Evolutionary conservation across 2,888 invertebrate species (phyloP).

Genomic region (Caenorhabditis angaria): DNA sequence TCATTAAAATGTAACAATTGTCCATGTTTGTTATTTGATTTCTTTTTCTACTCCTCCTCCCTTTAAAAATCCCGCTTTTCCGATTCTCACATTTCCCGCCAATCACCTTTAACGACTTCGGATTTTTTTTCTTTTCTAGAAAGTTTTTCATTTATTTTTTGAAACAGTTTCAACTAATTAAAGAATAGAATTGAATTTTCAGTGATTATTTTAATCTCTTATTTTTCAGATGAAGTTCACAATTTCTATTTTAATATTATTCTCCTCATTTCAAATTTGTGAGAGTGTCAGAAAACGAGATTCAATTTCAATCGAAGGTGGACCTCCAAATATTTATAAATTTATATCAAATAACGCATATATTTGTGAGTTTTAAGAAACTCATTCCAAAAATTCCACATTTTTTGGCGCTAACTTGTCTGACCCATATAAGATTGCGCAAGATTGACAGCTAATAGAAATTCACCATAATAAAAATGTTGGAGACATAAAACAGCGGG

Average conservation of each 20-base stretch:
- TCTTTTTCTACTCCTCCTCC: neutral
- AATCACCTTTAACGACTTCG: too few species aligned
- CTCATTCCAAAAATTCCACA: too few species aligned
- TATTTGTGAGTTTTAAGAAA: slow-evolving; percentile 70
- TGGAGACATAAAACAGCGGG: neutral
- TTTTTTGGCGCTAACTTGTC: neutral
- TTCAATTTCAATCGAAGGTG: neutral
- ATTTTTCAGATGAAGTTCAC: neutral
- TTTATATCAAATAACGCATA: slow-evolving; percentile 70
- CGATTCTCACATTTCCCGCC: neutral
- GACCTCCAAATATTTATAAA: slow-evolving; percentile 64
- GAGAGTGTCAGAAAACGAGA: neutral
- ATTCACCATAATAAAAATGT: neutral
- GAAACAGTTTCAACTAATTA: too few species aligned
- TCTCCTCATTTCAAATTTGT: neutral
- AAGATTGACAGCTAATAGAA: too few species aligned
- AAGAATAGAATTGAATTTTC: too few species aligned
- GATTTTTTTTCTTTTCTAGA: too few species aligned
- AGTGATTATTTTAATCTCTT: neutral
- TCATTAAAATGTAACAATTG: slow-evolving; percentile 2
- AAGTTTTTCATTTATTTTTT: too few species aligned
- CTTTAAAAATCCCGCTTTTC: neutral
- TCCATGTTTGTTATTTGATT: too few species aligned
- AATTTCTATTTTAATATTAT: neutral
- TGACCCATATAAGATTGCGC: neutral